Conservation (phyloP, 2,888 invertebrate species). For the Drosophila melanocephala region DNA sequence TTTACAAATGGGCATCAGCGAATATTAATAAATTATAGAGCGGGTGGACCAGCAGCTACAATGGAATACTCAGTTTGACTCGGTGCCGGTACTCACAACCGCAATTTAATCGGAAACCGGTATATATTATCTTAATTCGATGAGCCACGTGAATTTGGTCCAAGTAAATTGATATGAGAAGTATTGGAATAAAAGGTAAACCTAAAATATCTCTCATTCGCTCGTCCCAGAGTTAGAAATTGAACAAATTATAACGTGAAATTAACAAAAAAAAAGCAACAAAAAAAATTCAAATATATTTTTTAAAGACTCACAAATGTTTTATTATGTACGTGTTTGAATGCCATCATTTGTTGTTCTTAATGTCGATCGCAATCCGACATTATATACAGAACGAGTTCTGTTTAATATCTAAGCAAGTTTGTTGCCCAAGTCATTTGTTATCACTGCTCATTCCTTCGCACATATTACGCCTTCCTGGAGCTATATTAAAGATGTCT, state of each 20-base stretch:
- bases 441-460: conserved; percentile 7
- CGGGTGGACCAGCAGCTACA: conserved; percentile 30
- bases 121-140: conserved; percentile 25
- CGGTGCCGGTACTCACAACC: neutral
- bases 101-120: conserved; percentile 13
- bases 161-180: conserved; percentile 5
- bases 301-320: neutral
- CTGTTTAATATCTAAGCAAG: conserved; percentile 22
- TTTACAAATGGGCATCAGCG: conserved; percentile 60
- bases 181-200: conserved; percentile 5
- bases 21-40: conserved; percentile 56
- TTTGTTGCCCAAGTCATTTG: conserved; percentile 57
- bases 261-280: neutral
- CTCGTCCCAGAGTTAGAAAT: neutral
- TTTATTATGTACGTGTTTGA: neutral
- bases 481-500: conserved; percentile 42
- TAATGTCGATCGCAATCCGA: conserved; percentile 9
- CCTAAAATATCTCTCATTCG: neutral
- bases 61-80: conserved; percentile 14
- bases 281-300: neutral
- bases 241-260: conserved; percentile 13
- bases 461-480: conserved; percentile 15
- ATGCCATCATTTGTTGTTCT: conserved; percentile 1
- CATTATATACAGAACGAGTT: conserved; percentile 13
- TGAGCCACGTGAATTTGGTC: conserved; percentile 36